Conservation (phyloP, 1,140 invertebrate genomes). For the Penaeus japonicus region DNA sequence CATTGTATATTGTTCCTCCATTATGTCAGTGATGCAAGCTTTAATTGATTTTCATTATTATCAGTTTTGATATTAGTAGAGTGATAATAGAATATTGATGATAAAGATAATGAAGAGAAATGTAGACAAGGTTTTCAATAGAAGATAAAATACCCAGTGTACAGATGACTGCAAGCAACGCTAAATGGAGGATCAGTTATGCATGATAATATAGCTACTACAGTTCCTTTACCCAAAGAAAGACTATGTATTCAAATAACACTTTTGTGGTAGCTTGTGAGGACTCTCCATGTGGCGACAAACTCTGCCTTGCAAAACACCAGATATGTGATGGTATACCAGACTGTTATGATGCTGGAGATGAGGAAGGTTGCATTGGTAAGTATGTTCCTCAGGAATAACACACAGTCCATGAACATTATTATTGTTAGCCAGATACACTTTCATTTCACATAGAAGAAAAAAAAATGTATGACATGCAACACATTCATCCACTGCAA, state of each 20-base stretch:
- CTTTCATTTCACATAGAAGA: not conserved
- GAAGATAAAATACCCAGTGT: not conserved
- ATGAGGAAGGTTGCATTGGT: constrained; percentile 43
- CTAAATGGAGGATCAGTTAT: not conserved
- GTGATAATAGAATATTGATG: too few relatives aligned
- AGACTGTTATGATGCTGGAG: constrained; percentile 46
- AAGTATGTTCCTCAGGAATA: not conserved
- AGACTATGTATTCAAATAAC: not conserved
- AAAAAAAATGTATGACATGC: too few relatives aligned
- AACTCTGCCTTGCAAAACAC: constrained; percentile 13
- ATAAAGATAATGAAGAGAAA: too few relatives aligned
- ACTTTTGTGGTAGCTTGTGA: constrained; percentile 29
- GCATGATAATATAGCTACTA: not conserved
- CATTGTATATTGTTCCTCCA: too few relatives aligned
- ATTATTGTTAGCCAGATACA: not conserved
- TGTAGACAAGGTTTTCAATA: too few relatives aligned
- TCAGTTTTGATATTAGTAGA: too few relatives aligned
- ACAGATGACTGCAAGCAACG: not conserved
- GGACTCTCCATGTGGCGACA: constrained; percentile 49
- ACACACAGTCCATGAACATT: not conserved
- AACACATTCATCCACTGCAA: too few relatives aligned
- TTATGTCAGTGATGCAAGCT: too few relatives aligned
- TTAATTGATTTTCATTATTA: too few relatives aligned
- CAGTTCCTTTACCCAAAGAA: not conserved
- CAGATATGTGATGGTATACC: constrained; percentile 49